Evolutionary conservation across 92 coral and sea anemone genomes (phyloP), one percentile per base, ranked within the genome.

Genomic region (Bergia puertoricense): DNA sequence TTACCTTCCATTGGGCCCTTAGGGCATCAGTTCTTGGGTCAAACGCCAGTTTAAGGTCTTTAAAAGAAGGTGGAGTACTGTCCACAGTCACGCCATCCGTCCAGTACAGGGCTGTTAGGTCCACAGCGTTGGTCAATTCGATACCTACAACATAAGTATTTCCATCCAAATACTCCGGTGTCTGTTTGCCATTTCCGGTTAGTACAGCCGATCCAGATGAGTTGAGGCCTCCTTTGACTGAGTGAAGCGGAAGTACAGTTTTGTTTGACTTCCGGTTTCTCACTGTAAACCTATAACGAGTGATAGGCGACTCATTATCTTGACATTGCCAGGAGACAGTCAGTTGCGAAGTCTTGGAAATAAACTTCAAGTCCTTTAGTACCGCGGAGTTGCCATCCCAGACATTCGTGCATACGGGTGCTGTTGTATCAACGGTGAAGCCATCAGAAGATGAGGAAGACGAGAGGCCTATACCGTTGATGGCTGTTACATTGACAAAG

Each of bases 41-140:
- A 88, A 94, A 97, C 36, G 57, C 76, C 41, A 96, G 90, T 42
- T 80, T 77, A 2, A 94, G 67, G 42, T 91, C 90, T 38, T 89
- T 94, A 39, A 94, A 91, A 14, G 85, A 85, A 23, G 99, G 99
- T 23, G 99, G 97, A 5, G 96, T 93, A 77, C 92, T 93, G 80
- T 97, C 99, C 40, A 97, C 93, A 9, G 86, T 54, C 22, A 97
- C 97, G 2, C 95, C 98, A 69, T 84, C 85, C 66, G 98, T 97
- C 99, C 99, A 97, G 73, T 90, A 94, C 62, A 89, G 88, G 16
- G 92, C 48, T 75, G 77, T 85, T 6, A 97, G 89, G 13, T 88
- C 85, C 51, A 97, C 97, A 10, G 92, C 90, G 82, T 97, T 97
- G 56, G 92, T 83, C 38, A 91, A 89, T 46, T 96, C 94, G 42